These are phyloP conservation scores for Butorides virescens DNA, from an alignment of 2,113 vertebrate species.

Conservation along the genomic window DNA sequence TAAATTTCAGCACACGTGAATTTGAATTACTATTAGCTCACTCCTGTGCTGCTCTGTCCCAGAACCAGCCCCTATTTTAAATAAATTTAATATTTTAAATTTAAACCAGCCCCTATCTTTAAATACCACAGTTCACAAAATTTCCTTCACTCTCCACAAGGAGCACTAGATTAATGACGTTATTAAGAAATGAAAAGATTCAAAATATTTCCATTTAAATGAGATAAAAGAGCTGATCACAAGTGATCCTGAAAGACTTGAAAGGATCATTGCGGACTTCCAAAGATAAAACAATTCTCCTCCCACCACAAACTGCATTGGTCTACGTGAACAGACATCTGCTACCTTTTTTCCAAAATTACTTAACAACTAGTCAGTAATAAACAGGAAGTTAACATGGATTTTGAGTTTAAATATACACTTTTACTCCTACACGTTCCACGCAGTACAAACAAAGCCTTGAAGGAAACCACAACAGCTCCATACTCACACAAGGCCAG, in stretches of 20 bases:
- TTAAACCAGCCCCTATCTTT: neutral
- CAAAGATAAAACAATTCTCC: neutral
- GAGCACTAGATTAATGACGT: neutral
- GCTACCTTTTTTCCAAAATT: neutral
- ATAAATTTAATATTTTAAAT: too few relatives aligned
- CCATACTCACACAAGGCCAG: constrained; percentile 94
- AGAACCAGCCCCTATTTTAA: neutral
- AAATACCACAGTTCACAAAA: neutral
- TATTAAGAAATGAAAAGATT: neutral
- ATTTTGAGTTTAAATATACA: neutral
- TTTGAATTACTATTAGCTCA: neutral
- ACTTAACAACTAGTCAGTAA: neutral
- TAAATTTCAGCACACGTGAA: neutral
- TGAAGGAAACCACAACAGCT: neutral
- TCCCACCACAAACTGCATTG: neutral
- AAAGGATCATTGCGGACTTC: neutral
- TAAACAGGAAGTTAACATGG: accelerated
- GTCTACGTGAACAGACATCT: neutral
- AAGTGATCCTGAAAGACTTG: neutral
- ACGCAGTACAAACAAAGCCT: neutral
- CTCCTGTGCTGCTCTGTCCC: neutral
- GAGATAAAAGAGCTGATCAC: neutral
- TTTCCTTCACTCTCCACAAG: neutral
- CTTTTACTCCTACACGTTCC: neutral
- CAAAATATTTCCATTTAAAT: neutral